Evolutionary conservation across 1,140 invertebrate species (phyloP), one percentile per base, ranked within the genome.

Genomic region (Meteorus sp.): DNA sequence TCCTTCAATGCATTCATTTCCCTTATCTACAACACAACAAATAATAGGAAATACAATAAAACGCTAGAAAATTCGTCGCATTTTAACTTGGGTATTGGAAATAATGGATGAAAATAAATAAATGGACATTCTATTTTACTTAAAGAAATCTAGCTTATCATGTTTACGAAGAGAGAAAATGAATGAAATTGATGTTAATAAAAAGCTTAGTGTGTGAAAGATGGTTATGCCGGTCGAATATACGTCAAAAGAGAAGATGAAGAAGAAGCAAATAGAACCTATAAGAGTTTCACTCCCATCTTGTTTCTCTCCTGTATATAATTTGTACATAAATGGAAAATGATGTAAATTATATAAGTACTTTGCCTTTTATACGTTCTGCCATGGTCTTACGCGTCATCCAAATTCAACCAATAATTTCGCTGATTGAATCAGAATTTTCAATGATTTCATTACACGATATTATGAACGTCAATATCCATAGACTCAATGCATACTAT

Each of bases 291-390:
- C 55, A 62, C 51, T 59, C 39, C 52, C 23, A 62, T 35, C 51
- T 61, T 66, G 50, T 56, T 65, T 66, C 56, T 65, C 56, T n/a
- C 64, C 57, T 71, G 69, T 71, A 69, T 69, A 71, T 71, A 71
- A 66, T 71, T 69, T 71, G 69, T 71, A 71, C 64, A 71, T 71
- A 71, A 59, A 56, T 7, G 15, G 35, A 39, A n/a, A 39, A n/a
- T 39, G 35, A 39, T 39, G 35, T 39, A 39, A 39, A 39, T 39
- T 39, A 39, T 15, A 39, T n/a, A 15, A n/a, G 8, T n/a, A n/a
- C 8, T 39, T n/a, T 39, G 8, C 3, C 35, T 39, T 39, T 39
- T 39, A 39, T 39, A 39, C 35, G 13, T 39, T 39, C n/a, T 39
- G 35, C 13, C 35, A 39, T 15, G 35, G 35, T 39, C 35, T 7